Base-by-base conservation (phyloP, 2,888 invertebrate species). In the Chrysolina americana region DNA sequence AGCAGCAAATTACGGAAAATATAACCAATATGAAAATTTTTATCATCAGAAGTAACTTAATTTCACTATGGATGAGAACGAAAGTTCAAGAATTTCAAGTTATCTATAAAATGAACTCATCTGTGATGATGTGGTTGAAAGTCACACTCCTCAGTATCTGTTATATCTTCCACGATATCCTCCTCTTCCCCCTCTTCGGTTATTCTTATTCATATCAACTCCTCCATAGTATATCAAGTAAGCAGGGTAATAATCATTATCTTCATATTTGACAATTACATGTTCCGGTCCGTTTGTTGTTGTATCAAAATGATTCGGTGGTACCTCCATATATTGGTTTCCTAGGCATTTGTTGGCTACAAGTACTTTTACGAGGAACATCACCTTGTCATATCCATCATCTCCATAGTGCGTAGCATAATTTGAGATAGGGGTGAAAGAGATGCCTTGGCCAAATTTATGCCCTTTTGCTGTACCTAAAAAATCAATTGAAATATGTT, bases 401-500 rank as follows among this genome's bases (percentile, higher is more conserved):
- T 73, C 73, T 56, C 73, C 69, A 19, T 70, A 73, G 48, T 70
- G 73, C n/a, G 71, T 47, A 5, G 71, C 65, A 19, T 66, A 71
- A 17, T 56, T 56, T 21, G 71, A 56, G 15, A 59, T 44, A 13
- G 71, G 59, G 10, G 56, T 44, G 36, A 71, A 66, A 47, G 23
- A 53, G 1, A 65, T 65, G 10, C 71, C 71, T 65, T 65, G 21
- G 5, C 71, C 71, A 36, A 66, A 71, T 71, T 66, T 71, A 44
- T 19, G 41, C 17, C 71, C 71, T 41, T 5, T 23, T n/a, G 41
- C 41, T 17, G 66, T 8, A 48, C 71, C 71, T 72, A 6, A 21
- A 56, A 68, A 50, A n/a, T 19, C 28, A 28, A 15, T 13, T 13
- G 44, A 44, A 28, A 59, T 53, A 64, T 64, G 64, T 70, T 21